Evolutionary conservation across 2,888 invertebrate species (phyloP).

Genomic region (Rhingia rostrata): DNA sequence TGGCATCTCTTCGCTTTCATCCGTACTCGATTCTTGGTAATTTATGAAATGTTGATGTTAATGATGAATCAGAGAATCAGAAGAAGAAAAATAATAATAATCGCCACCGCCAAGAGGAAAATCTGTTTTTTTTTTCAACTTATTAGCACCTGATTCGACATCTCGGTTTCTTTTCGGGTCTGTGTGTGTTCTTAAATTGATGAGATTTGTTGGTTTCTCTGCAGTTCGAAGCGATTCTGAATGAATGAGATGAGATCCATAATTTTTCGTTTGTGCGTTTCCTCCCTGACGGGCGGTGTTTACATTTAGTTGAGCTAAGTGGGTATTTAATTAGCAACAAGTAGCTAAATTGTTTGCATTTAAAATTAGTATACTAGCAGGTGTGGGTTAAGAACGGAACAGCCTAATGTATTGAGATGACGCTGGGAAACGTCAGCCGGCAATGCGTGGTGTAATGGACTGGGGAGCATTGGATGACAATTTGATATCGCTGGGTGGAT

Average conservation of each 20-base stretch:
- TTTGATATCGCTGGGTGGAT: constrained; percentile 3
- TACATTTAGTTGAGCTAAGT: constrained; percentile 65
- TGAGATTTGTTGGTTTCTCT: constrained; percentile 6
- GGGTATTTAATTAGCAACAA: constrained; percentile 68
- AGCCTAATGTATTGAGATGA: constrained; percentile 4
- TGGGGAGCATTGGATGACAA: neutral
- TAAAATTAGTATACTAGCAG: constrained; percentile 33
- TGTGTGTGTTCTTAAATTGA: constrained; percentile 9
- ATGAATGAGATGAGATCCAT: constrained; percentile 55
- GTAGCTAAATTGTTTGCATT: constrained; percentile 63
- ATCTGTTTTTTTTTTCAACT: constrained; percentile 48
- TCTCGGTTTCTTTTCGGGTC: constrained; percentile 31
- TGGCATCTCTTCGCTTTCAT: constrained; percentile 13
- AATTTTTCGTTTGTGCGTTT: constrained; percentile 9
- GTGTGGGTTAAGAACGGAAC: constrained; percentile 11
- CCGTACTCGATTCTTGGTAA: constrained; percentile 28
- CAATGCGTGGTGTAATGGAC: neutral
- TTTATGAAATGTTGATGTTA: constrained; percentile 57
- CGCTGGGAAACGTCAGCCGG: constrained; percentile 4
- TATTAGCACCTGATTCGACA: constrained; percentile 64
- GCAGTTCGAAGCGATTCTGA: constrained; percentile 31
- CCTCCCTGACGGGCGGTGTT: constrained; percentile 40
- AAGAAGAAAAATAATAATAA: constrained; percentile 42
- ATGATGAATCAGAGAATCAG: constrained; percentile 71
- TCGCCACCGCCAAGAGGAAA: constrained; percentile 5